Evolutionary conservation across 2,113 vertebrate species (phyloP).

Genomic region (Mormyrus iriodes): DNA sequence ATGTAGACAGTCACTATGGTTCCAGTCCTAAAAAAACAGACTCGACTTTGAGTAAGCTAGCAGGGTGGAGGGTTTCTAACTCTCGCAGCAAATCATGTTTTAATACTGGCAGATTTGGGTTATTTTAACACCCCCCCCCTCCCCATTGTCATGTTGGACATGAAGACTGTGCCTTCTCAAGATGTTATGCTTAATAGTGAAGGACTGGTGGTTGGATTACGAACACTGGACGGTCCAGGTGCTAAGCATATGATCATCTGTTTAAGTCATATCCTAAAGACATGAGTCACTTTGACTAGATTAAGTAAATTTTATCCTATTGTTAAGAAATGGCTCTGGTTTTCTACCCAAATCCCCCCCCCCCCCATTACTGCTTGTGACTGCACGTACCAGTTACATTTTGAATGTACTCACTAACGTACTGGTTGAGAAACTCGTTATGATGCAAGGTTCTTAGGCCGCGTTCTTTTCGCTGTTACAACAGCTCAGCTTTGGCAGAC

Average conservation of each 20-base stretch:
- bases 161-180: background rate
- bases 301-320: background rate
- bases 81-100: background rate
- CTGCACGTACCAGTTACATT: background rate
- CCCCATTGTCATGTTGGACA: background rate
- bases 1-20: conserved; percentile 6
- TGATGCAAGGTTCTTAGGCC: background rate
- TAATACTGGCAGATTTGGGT: background rate
- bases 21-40: background rate
- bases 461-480: background rate
- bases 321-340: background rate
- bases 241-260: background rate
- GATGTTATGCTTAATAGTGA: background rate
- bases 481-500: background rate
- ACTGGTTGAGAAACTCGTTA: conserved; percentile 3
- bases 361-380: background rate
- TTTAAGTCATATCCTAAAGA: background rate
- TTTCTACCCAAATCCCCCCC: background rate
- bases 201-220: background rate
- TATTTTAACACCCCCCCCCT: background rate
- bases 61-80: background rate
- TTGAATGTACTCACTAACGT: background rate
- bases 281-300: background rate
- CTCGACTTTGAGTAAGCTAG: background rate
- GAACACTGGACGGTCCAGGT: background rate